Percentiles rank a stretch among this genome's conserved stretches.
These are phyloP conservation scores for Palythoa caribaeorum DNA, from an alignment of 92 coral and sea anemone genomes.

Conservation along the genomic window DNA sequence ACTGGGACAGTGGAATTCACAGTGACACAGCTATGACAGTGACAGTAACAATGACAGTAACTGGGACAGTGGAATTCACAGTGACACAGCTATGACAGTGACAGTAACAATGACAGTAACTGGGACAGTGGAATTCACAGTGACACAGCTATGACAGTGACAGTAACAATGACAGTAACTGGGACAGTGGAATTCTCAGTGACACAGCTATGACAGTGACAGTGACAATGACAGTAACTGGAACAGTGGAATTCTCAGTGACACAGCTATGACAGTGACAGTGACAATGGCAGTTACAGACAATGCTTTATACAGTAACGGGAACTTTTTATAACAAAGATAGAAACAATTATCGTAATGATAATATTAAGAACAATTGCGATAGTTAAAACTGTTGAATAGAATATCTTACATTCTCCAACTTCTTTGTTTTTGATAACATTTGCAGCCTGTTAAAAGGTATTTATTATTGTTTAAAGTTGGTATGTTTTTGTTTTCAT, in stretches of 20 bases:
- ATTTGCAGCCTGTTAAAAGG: background rate
- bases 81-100: too few relatives aligned
- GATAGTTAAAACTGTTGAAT: background rate
- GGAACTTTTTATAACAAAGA: background rate
- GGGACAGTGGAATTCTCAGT: background rate
- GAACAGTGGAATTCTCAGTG: background rate
- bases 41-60: too few relatives aligned
- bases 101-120: too few relatives aligned
- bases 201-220: background rate
- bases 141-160: too few relatives aligned
- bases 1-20: too few relatives aligned
- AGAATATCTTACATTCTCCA: background rate
- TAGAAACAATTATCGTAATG: background rate
- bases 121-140: too few relatives aligned
- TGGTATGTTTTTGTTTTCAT: background rate
- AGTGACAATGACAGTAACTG: background rate
- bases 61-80: too few relatives aligned
- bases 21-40: too few relatives aligned
- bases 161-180: too few relatives aligned
- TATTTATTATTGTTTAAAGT: background rate
- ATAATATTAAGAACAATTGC: too few relatives aligned
- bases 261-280: background rate
- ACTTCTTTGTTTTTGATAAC: background rate
- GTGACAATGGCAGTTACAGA: background rate
- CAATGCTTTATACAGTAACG: background rate